Percentiles rank a stretch among this genome's conserved stretches.
phyloP scores from a whole-genome alignment of 2,113 vertebrate genomes.

The Rhizomys pruinosus region DNA sequence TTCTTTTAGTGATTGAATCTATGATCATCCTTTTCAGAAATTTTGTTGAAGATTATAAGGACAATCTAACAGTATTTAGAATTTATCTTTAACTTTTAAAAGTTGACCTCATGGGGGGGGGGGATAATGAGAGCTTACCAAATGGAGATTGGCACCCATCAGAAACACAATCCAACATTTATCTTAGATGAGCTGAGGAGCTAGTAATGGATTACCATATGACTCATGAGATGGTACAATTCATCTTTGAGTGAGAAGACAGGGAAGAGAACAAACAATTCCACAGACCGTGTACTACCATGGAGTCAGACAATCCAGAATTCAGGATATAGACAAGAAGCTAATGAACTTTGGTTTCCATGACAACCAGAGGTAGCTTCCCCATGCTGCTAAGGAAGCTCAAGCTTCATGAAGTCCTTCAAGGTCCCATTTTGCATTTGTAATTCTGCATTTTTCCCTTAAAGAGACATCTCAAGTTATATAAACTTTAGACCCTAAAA shows the following conservation, averaged over 20 bases:
- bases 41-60: conserved; percentile 16
- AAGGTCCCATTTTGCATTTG: conserved; percentile 2
- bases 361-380: conserved; percentile 17
- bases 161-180: not conserved
- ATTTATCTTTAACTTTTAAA: not conserved
- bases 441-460: conserved; percentile 29
- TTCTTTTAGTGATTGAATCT: not conserved
- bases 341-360: conserved; percentile 18
- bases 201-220: not conserved
- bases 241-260: not conserved
- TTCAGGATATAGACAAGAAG: conserved; percentile 7
- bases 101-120: not conserved
- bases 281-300: not conserved
- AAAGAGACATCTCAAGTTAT: conserved; percentile 3
- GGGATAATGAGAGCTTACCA: not conserved
- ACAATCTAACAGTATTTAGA: not conserved
- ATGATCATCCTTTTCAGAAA: not conserved
- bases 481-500: conserved; percentile 21
- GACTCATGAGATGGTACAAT: not conserved
- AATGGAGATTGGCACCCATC: not conserved
- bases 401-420: not conserved
- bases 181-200: not conserved
- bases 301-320: not conserved
- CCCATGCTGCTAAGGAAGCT: not conserved
- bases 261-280: not conserved